Evolutionary conservation across 2,888 invertebrate species (phyloP).

Genomic region (Thymelicus lineola): DNA sequence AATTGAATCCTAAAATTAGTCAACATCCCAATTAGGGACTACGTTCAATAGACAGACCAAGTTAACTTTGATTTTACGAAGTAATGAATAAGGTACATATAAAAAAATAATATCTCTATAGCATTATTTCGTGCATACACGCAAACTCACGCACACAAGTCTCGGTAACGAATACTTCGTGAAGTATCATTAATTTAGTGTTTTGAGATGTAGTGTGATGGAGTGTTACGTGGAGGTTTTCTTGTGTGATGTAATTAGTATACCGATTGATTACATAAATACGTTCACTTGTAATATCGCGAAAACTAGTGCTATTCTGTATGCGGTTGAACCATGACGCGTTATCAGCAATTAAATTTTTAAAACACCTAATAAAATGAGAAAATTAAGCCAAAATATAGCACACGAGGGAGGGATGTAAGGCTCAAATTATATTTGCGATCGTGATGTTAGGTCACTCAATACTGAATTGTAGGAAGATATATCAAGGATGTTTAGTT

Average conservation of each 20-base stretch:
- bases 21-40: slow-evolving; percentile 21
- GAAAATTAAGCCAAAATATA: too few relatives aligned
- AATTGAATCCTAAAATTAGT: too few relatives aligned
- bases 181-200: background rate
- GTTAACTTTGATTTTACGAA: slow-evolving; percentile 9
- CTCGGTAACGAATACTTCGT: slow-evolving; percentile 4
- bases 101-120: slow-evolving; percentile 14
- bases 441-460: too few relatives aligned
- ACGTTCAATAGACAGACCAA: slow-evolving; percentile 11
- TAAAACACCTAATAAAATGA: too few relatives aligned
- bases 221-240: background rate
- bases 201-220: background rate
- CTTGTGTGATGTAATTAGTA: background rate
- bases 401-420: too few relatives aligned
- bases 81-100: slow-evolving; percentile 16
- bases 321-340: too few relatives aligned
- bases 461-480: too few relatives aligned
- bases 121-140: slow-evolving; percentile 19
- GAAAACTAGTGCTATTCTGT: too few relatives aligned
- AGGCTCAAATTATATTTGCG: too few relatives aligned
- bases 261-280: background rate
- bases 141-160: background rate
- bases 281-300: too few relatives aligned
- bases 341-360: too few relatives aligned
- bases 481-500: too few relatives aligned